phyloP scores from a whole-genome alignment of 2,888 invertebrate species.

The Amphipyra tragopoginis region DNA sequence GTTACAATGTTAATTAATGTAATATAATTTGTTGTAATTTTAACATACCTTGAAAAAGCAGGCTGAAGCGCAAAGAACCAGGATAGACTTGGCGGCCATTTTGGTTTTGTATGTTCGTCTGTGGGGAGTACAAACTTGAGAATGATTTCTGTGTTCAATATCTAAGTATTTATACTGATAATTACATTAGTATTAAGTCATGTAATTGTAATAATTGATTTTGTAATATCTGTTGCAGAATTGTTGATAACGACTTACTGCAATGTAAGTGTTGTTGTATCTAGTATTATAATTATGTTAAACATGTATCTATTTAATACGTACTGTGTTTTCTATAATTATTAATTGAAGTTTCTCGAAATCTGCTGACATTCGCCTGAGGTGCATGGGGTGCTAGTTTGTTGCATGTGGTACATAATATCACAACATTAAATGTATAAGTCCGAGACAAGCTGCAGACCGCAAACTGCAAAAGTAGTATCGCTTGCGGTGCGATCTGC shows the following conservation, averaged over 20 bases:
- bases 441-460: no score
- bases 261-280: neutral
- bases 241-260: conserved; percentile 3
- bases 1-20: no score
- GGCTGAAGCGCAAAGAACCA: conserved; percentile 63
- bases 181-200: conserved; percentile 18
- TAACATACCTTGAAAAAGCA: conserved; percentile 65
- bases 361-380: no score
- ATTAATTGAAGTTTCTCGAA: no score
- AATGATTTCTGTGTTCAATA: conserved; percentile 34
- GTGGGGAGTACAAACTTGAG: conserved; percentile 22
- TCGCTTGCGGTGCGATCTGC: no score
- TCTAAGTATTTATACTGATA: conserved; percentile 36
- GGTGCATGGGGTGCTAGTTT: no score
- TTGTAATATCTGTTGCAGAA: conserved; percentile 1
- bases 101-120: conserved; percentile 38
- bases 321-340: no score
- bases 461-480: no score
- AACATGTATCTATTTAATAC: neutral
- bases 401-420: no score
- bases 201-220: neutral
- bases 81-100: conserved; percentile 65
- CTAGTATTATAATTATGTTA: neutral
- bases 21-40: no score
- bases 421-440: no score